phyloP scores from a whole-genome alignment of 2,888 invertebrate species.

The Rutpela maculata region DNA sequence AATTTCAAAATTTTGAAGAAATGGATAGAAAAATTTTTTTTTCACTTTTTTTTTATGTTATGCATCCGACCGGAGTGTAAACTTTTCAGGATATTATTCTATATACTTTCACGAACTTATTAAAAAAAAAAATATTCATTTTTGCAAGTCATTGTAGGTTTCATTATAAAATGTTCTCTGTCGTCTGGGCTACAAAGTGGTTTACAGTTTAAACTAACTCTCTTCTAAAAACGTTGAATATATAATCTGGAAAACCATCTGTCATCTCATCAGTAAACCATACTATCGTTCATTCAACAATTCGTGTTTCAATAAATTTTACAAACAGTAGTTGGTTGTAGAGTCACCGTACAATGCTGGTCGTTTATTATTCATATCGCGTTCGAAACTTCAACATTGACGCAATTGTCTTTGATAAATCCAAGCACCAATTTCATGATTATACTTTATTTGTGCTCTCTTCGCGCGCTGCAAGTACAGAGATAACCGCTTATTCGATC shows the following conservation, averaged over 20 bases:
- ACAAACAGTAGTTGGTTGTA: slow-evolving; percentile 14
- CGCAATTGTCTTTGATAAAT: slow-evolving; percentile 48
- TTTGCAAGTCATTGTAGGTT: no score
- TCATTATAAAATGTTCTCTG: no score
- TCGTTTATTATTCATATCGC: slow-evolving; percentile 46
- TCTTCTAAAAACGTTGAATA: not conserved
- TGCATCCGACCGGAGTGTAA: no score
- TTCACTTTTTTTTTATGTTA: no score
- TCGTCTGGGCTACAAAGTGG: no score
- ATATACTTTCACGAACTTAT: no score
- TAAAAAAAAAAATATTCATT: no score
- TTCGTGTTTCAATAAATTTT: slow-evolving; percentile 18
- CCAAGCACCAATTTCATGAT: slow-evolving; percentile 45
- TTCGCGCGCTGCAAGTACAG: slow-evolving; percentile 38
- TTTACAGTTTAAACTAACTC: not conserved
- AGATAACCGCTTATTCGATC: slow-evolving; percentile 48
- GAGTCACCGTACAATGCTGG: slow-evolving; percentile 11
- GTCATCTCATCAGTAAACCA: slow-evolving; percentile 7
- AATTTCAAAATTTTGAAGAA: no score
- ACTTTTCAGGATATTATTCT: no score
- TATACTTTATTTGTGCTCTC: slow-evolving; percentile 32
- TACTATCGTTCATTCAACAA: not conserved
- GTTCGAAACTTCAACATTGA: slow-evolving; percentile 39
- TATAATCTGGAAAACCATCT: not conserved
- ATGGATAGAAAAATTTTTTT: no score